Evolutionary conservation across 2,888 invertebrate genomes (phyloP).

Genomic region (Sthenelais limicola): DNA sequence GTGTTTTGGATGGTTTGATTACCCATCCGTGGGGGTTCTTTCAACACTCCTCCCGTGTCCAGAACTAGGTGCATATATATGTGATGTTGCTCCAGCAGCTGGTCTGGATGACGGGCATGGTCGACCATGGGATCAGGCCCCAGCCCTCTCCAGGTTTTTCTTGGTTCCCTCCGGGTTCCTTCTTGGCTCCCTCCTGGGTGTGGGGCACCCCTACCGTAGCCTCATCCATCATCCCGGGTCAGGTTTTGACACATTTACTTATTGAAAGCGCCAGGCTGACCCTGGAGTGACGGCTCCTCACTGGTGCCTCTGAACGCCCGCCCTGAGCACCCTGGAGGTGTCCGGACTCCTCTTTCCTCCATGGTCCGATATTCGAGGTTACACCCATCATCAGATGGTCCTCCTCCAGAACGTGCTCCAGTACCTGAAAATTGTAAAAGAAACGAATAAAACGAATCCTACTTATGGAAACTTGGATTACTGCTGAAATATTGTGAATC

Average conservation of each 20-base stretch:
- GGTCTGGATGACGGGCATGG: conserved; percentile 23
- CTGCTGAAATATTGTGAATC: no score
- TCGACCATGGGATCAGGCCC: conserved; percentile 29
- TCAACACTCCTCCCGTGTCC: conserved; percentile 4
- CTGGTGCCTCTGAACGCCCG: neutral
- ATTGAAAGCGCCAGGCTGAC: conserved; percentile 39
- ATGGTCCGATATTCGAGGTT: no score
- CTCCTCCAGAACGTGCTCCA: no score
- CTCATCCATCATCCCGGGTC: conserved; percentile 29
- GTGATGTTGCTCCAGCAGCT: conserved; percentile 30
- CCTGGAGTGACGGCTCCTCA: conserved; percentile 11
- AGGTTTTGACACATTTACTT: conserved; percentile 38
- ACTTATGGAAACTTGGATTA: no score
- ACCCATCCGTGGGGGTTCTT: conserved; percentile 8
- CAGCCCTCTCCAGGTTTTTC: conserved; percentile 2
- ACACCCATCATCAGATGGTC: no score
- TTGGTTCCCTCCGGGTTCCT: neutral
- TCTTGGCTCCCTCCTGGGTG: neutral
- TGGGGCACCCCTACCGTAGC: neutral
- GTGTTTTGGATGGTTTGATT: conserved; percentile 19
- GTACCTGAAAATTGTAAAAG: no score
- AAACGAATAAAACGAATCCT: no score
- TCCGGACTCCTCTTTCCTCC: no score
- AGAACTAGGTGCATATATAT: no score
- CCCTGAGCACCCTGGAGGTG: conserved; percentile 14